Conservation (phyloP, 1,140 invertebrate genomes). For the Oscheius sp. region DNA sequence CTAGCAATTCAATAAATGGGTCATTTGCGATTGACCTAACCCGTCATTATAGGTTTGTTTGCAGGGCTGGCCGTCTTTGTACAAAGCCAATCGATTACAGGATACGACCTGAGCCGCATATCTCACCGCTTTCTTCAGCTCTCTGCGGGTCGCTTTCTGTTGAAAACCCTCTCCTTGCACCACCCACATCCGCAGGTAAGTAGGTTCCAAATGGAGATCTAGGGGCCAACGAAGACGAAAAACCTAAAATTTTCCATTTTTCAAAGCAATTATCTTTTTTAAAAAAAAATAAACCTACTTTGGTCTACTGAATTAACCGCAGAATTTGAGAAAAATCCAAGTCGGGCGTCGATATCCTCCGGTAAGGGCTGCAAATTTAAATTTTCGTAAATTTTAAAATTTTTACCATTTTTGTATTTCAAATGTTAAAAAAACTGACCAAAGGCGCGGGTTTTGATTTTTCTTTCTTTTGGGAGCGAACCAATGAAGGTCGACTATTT, state of each 20-base stretch:
- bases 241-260: background rate
- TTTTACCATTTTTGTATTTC: background rate
- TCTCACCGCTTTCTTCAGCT: background rate
- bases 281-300: too few species aligned
- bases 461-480: background rate
- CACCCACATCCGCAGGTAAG: background rate
- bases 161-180: background rate
- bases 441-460: background rate
- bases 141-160: background rate
- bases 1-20: too few species aligned
- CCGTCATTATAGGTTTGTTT: too few species aligned
- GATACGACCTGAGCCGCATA: too few species aligned
- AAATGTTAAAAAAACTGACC: background rate
- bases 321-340: background rate
- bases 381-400: too few species aligned
- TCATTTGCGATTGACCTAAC: too few species aligned
- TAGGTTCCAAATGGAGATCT: background rate
- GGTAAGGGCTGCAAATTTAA: background rate
- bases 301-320: too few species aligned
- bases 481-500: background rate
- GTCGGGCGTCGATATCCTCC: background rate
- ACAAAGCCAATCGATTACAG: too few species aligned
- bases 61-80: too few species aligned
- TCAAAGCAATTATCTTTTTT: background rate
- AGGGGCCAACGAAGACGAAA: background rate